Evolutionary conservation across 2,113 vertebrate species (phyloP).

Genomic region (Triplophysa rosa): DNA sequence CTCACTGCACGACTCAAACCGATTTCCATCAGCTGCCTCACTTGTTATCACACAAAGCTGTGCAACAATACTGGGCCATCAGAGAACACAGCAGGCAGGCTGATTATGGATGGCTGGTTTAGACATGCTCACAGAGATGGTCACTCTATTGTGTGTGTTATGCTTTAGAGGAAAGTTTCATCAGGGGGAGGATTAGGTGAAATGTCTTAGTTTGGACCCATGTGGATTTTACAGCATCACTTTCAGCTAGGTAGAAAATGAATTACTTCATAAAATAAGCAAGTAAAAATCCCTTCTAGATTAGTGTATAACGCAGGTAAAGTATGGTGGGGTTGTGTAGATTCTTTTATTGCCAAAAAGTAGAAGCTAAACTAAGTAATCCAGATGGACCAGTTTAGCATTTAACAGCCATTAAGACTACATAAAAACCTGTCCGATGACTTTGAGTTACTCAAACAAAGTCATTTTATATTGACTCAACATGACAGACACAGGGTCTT

Average conservation of each 20-base stretch:
- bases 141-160: conserved; percentile 22
- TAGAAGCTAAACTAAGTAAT: neutral
- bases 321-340: neutral
- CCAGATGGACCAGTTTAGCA: conserved; percentile 59
- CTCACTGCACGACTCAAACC: conserved; percentile 51
- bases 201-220: conserved; percentile 14
- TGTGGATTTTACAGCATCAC: neutral
- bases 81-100: conserved; percentile 17
- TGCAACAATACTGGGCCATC: conserved; percentile 35
- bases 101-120: conserved; percentile 26
- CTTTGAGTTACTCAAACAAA: neutral
- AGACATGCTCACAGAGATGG: conserved; percentile 11
- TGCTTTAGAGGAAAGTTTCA: conserved; percentile 13
- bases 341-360: too few relatives aligned
- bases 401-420: neutral
- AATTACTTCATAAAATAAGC: neutral
- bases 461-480: conserved; percentile 13
- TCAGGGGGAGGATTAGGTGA: conserved; percentile 14
- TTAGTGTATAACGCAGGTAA: neutral
- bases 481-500: neutral
- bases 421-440: conserved; percentile 58
- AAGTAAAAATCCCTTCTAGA: neutral
- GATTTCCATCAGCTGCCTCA: conserved; percentile 26
- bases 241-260: neutral
- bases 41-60: conserved; percentile 42